A percentile compares a stretch with the other conserved stretches of the same genome.
Evolutionary conservation across 64 coral and sea anemone genomes (phyloP).

Genomic region (Montipora efflorescens): DNA sequence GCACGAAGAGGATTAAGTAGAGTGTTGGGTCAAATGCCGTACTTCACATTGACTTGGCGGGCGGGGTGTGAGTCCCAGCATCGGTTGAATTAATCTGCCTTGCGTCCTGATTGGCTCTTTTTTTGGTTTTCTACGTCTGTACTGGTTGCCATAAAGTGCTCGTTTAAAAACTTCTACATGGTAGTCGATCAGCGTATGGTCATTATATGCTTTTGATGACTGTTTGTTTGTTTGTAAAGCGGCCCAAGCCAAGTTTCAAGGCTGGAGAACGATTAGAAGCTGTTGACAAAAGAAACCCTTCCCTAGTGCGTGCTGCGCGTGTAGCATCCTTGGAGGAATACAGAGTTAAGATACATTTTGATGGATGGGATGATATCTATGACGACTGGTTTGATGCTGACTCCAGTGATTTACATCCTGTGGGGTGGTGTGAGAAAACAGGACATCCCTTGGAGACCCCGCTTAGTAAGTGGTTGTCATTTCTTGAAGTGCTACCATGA

Average conservation of each 20-base stretch:
- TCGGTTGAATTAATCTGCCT: too few relatives aligned
- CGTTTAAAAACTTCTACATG: too few relatives aligned
- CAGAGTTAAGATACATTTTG: slow-evolving; percentile 87
- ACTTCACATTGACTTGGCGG: too few relatives aligned
- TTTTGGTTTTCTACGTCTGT: too few relatives aligned
- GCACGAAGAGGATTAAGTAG: too few relatives aligned
- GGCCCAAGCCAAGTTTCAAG: slow-evolving; percentile 82
- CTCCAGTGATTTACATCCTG: slow-evolving; percentile 88
- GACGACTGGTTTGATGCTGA: slow-evolving; percentile 99
- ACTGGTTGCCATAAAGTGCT: too few relatives aligned
- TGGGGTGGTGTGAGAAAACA: slow-evolving; percentile 95
- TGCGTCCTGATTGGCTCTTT: too few relatives aligned
- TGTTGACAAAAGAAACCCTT: slow-evolving; percentile 92
- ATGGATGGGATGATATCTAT: slow-evolving; percentile 98
- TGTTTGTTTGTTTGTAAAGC: slow-evolving; percentile 32
- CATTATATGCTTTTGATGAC: background rate
- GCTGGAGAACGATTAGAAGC: slow-evolving; percentile 79
- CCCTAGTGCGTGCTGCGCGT: slow-evolving; percentile 79
- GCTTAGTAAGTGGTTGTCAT: slow-evolving; percentile 74
- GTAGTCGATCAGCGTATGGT: too few relatives aligned
- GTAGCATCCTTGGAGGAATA: slow-evolving; percentile 71
- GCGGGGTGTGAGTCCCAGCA: too few relatives aligned
- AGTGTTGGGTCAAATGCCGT: too few relatives aligned
- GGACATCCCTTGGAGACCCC: slow-evolving; percentile 95
- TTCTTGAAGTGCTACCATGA: too few relatives aligned